Base-by-base conservation (phyloP, 2,113 vertebrate genomes). In the Actinemys pallida region DNA sequence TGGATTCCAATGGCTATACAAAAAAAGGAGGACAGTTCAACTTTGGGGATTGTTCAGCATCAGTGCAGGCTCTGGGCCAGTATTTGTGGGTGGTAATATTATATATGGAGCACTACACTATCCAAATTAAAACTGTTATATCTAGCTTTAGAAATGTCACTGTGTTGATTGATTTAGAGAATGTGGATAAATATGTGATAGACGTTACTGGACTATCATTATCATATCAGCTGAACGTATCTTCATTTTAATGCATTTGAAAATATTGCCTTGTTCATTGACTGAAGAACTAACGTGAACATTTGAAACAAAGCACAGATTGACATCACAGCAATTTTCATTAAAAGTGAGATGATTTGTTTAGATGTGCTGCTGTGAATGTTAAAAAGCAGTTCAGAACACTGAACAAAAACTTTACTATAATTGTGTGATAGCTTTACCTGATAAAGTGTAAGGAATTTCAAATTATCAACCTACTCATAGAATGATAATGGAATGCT, bases 341-440 rank as follows among this genome's bases (percentile, higher is more conserved):
- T 96, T 94, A 88, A 91, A 96, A 96, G 82, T 93, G 72, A 1
- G 9, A 94, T 96, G 72, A 96, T 96, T 96, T 97, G 93, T 97
- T 95, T 95, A 92, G 85, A 79, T 87, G 62, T 94, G 57, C 81
- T 69, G 45, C 57, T 57, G 49, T 93, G 93, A 96, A 95, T 96
- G 87, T 85, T 94, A 97, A 97, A 93, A 95, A 95, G 87, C 2
- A 10, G 1, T 75, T 86, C 65, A 91, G 35, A 97, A 88, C 45
- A 78, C 20, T 88, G 92, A 91, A 84, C 81, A 81, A 89, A 94
- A 96, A 96, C 83, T 93, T 88, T 95, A 75, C 87, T 93, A 92
- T 85, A 35, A 82, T 10, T 93, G 53, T 86, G 12, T 17, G 79
- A 72, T 56, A 80, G 49, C n/a, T 96, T 92, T 94, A 97, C 94